These are phyloP conservation scores for Centrocercus urophasianus DNA, from an alignment of 2,113 vertebrate genomes.

Conservation along the genomic window DNA sequence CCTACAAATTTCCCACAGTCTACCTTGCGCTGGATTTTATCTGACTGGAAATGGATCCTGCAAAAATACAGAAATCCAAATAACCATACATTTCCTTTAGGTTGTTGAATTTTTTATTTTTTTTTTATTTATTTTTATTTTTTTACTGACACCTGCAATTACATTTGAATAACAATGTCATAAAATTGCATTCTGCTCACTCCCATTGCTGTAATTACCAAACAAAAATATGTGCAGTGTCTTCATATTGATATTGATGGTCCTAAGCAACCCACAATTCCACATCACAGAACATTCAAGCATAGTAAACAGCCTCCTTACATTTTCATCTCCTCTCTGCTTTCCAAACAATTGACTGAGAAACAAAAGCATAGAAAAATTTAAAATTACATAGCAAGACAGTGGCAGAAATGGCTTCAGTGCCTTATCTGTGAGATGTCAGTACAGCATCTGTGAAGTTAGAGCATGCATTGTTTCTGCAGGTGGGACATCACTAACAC, in stretches of 20 bases:
- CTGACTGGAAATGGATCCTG: neutral
- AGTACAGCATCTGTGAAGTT: neutral
- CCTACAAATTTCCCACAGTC: neutral
- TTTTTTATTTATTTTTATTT: neutral
- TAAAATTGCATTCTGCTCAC: neutral
- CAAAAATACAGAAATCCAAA: neutral
- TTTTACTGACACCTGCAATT: neutral
- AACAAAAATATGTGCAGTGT: neutral
- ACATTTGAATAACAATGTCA: neutral
- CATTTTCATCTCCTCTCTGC: neutral
- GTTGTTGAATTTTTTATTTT: neutral
- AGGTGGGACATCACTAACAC: neutral
- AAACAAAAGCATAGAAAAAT: neutral
- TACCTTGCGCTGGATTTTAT: neutral
- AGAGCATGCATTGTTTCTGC: neutral
- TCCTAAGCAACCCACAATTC: neutral
- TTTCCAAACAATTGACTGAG: neutral
- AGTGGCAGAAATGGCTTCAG: neutral
- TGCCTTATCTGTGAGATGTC: neutral
- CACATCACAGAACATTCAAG: neutral
- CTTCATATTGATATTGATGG: neutral
- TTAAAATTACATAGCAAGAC: neutral
- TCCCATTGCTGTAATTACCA: neutral
- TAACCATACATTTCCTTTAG: neutral
- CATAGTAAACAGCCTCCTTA: neutral